phyloP scores from a whole-genome alignment of 1,140 invertebrate species.

The Patella vulgata region DNA sequence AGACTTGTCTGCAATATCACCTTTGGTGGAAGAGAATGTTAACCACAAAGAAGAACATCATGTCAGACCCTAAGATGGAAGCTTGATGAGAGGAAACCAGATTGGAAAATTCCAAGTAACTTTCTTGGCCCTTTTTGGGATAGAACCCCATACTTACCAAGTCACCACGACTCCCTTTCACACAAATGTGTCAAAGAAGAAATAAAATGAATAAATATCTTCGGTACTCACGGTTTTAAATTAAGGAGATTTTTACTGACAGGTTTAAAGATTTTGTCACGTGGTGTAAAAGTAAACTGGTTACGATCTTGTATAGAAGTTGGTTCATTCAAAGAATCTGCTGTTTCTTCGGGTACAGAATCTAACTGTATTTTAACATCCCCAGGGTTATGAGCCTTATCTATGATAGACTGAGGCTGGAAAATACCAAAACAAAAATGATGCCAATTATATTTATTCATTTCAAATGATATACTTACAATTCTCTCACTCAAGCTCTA shows the following conservation, averaged over 20 bases:
- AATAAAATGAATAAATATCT: no score
- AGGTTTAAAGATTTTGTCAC: slow-evolving; percentile 10
- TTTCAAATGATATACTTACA: not conserved
- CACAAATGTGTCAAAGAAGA: no score
- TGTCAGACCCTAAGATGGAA: no score
- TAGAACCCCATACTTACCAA: no score
- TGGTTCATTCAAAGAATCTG: slow-evolving; percentile 41
- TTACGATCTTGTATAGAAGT: slow-evolving; percentile 35
- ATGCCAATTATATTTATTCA: not conserved
- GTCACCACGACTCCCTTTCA: no score
- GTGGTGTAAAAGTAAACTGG: slow-evolving; percentile 62
- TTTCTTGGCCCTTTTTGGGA: no score
- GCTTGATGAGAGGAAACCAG: no score
- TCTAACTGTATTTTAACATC: slow-evolving; percentile 42
- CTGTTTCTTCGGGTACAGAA: slow-evolving; percentile 53
- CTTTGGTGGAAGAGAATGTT: no score
- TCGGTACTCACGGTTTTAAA: slow-evolving; percentile 55
- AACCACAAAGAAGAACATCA: no score
- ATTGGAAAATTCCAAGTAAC: no score
- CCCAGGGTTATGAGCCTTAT: slow-evolving; percentile 78
- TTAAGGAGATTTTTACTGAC: slow-evolving; percentile 45
- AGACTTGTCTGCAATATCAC: no score
- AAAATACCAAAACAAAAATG: slow-evolving; percentile 10
- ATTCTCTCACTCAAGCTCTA: not conserved
- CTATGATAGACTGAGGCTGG: slow-evolving; percentile 88